Base-by-base conservation (phyloP, 2,888 invertebrate genomes). In the Venusia cambrica region DNA sequence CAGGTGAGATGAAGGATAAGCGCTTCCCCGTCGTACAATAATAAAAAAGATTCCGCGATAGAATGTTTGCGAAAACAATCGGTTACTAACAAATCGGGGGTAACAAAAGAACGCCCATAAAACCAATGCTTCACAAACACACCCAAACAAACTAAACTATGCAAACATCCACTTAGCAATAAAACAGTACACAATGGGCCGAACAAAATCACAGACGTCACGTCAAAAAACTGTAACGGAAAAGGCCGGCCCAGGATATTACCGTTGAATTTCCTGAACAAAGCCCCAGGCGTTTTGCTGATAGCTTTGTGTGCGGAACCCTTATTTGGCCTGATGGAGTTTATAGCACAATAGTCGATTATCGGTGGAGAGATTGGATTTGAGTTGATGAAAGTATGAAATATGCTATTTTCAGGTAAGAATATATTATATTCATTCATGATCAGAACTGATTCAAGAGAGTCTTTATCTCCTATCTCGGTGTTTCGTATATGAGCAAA, bases 241-340 rank as follows among this genome's bases (percentile, higher is more conserved):
- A 48, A 34, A 14, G 48, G 38, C 26, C 30, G 30, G 48, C 57
- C 54, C 45, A 66, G 75, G 73, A 74, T 64, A 57, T 61, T 57
- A 62, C 62, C 63, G 65, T 65, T 62, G 63, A 69, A 71, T 72
- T 71, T 73, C 66, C 69, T 53, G 62, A 48, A 45, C 46, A 66
- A 69, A 50, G 29, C 21, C 14, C 13, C 9, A 21, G 25, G 16
- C 29, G 24, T 24, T 38, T 29, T n/a, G 19, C 14, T 27, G 22
- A 43, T 29, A 36, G 51, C 60, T 59, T 70, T 68, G 62, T 72
- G 27, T 41, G 35, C 42, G 49, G 39, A 62, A 58, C 62, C 65
- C 60, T 65, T 65, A 62, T 66, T 66, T 63, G 54, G 50, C 54
- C 51, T 60, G 63, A 66, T 62, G 46, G 57, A 58, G 49, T 54